Conservation (phyloP, 1,140 invertebrate genomes). For the Nixonia krombeini region DNA sequence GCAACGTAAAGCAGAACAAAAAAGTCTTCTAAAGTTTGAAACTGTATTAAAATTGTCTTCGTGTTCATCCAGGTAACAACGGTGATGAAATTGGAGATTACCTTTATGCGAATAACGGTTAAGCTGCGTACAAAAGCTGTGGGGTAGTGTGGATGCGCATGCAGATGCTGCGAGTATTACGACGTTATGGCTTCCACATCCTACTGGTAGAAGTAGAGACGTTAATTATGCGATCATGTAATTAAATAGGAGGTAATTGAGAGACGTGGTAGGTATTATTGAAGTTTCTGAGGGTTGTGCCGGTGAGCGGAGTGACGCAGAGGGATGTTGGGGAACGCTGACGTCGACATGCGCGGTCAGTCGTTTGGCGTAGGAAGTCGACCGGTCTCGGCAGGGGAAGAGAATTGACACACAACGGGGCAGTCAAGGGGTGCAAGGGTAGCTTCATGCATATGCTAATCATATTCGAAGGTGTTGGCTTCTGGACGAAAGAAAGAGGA, state of each 20-base stretch:
- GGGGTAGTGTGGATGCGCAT: too few relatives aligned
- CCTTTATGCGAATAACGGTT: too few relatives aligned
- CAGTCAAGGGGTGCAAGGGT: constrained; percentile 32
- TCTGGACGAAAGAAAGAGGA: constrained; percentile 49
- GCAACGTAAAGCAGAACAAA: too few relatives aligned
- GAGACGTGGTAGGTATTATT: constrained; percentile 60
- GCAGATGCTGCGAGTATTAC: too few relatives aligned
- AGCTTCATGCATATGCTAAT: constrained; percentile 67
- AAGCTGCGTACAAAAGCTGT: too few relatives aligned
- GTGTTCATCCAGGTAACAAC: too few relatives aligned
- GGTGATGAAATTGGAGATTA: too few relatives aligned
- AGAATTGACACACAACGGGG: constrained; percentile 35
- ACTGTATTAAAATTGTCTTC: too few relatives aligned
- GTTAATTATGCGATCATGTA: constrained; percentile 62
- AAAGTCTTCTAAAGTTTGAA: neutral
- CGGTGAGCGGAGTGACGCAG: constrained; percentile 35
- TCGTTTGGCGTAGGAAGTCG: constrained; percentile 47
- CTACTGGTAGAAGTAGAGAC: too few relatives aligned
- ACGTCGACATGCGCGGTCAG: constrained; percentile 62
- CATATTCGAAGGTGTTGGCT: constrained; percentile 59
- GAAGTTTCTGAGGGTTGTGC: constrained; percentile 58
- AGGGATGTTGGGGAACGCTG: constrained; percentile 55
- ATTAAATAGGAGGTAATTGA: constrained; percentile 66
- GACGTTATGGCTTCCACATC: too few relatives aligned
- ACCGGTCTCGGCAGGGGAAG: constrained; percentile 16